Conservation (phyloP, 2,113 vertebrate genomes). For the Neogale vison region DNA sequence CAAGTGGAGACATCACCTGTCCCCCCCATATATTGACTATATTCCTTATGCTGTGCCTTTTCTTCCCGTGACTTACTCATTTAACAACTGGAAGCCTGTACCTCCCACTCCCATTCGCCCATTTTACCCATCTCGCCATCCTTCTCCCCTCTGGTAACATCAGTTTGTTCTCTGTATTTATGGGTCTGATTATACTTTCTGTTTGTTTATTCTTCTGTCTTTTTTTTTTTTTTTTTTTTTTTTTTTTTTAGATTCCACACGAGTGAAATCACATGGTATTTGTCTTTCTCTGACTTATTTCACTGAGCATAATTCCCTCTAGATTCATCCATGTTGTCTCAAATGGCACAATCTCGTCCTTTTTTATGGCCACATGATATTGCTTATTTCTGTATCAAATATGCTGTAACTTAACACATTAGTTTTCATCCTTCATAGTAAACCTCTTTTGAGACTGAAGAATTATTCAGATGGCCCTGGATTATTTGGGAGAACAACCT, state of each 20-base stretch:
- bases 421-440: conserved; percentile 18
- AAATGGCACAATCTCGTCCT: neutral
- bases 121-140: too few relatives aligned
- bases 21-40: neutral
- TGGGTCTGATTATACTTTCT: neutral
- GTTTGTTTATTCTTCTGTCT: neutral
- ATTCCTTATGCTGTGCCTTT: neutral
- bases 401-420: neutral
- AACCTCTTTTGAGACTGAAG: neutral
- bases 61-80: neutral
- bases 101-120: too few relatives aligned
- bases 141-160: too few relatives aligned
- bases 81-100: too few relatives aligned
- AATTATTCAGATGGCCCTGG: neutral
- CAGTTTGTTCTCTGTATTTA: neutral
- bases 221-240: neutral
- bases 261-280: neutral
- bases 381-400: neutral
- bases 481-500: neutral
- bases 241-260: neutral
- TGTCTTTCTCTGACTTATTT: neutral
- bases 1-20: neutral
- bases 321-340: neutral
- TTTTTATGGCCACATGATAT: neutral
- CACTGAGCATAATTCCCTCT: neutral